phyloP scores from a whole-genome alignment of 2,888 invertebrate genomes.

The Aradus depressus region DNA sequence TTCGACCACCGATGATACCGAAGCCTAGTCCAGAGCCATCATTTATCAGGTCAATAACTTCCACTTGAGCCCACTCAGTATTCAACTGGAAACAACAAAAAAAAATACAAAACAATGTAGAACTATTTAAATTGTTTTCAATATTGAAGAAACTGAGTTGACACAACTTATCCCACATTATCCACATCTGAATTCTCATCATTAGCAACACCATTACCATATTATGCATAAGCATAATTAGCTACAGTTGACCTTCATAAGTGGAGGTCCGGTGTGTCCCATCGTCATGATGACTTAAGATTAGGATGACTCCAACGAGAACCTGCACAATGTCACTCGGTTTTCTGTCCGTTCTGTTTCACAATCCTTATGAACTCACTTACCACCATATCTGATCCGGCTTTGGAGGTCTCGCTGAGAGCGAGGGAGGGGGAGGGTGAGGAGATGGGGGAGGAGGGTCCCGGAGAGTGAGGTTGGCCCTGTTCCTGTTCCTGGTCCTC shows the following conservation, averaged over 20 bases:
- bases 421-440: slow-evolving; percentile 48
- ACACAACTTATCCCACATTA: no score
- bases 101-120: background rate
- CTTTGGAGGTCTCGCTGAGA: slow-evolving; percentile 55
- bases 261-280: no score
- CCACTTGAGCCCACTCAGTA: slow-evolving; percentile 99
- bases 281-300: no score
- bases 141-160: no score
- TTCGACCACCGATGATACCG: slow-evolving; percentile 94
- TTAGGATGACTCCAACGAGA: no score
- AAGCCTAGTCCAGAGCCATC: slow-evolving; percentile 97
- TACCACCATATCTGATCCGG: slow-evolving; percentile 57
- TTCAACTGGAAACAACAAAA: slow-evolving; percentile 58
- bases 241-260: no score
- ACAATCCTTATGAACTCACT: slow-evolving; percentile 33
- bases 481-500: slow-evolving; percentile 32
- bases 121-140: background rate
- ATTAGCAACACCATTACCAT: no score
- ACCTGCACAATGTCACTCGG: no score
- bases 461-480: no score
- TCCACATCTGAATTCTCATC: no score
- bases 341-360: no score
- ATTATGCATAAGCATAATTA: no score
- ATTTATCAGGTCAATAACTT: slow-evolving; percentile 93
- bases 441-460: slow-evolving; percentile 30